These are phyloP conservation scores for Musca vetustissima DNA, from an alignment of 1,140 invertebrate genomes.

Conservation along the genomic window DNA sequence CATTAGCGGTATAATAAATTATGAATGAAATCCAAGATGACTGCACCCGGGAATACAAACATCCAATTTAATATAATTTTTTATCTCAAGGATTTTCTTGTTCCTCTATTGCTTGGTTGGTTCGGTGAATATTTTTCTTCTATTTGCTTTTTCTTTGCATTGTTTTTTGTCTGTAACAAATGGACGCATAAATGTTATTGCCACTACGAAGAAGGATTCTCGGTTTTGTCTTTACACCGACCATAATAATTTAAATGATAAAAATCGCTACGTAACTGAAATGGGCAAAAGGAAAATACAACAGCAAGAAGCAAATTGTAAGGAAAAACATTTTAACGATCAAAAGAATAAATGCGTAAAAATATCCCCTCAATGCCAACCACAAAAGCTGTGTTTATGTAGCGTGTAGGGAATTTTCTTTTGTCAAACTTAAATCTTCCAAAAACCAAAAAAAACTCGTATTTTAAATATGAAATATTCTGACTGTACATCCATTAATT, in stretches of 20 bases:
- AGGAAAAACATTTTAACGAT: slow-evolving; percentile 17
- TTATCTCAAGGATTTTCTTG: slow-evolving; percentile 20
- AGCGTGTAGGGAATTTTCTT: too few relatives aligned
- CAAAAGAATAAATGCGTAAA: neutral
- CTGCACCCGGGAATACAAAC: slow-evolving; percentile 21
- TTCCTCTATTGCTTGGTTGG: too few relatives aligned
- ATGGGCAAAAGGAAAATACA: neutral
- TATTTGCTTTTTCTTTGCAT: neutral
- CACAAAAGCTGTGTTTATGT: too few relatives aligned
- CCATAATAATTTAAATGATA: slow-evolving; percentile 24
- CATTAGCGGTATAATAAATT: slow-evolving; percentile 24
- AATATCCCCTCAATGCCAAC: neutral
- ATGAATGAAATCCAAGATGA: slow-evolving; percentile 23
- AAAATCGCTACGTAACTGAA: neutral
- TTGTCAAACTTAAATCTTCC: too few relatives aligned
- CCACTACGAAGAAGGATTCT: neutral
- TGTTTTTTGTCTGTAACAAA: too few relatives aligned
- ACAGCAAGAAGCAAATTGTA: too few relatives aligned
- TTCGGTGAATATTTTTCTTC: neutral
- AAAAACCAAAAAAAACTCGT: too few relatives aligned
- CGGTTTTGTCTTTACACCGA: neutral
- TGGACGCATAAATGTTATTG: too few relatives aligned
- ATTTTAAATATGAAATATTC: too few relatives aligned
- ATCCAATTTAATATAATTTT: slow-evolving; percentile 23
- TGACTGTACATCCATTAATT: too few relatives aligned